These are phyloP conservation scores for Nomada lathburiana DNA, from an alignment of 2,888 invertebrate genomes.

Conservation along the genomic window DNA sequence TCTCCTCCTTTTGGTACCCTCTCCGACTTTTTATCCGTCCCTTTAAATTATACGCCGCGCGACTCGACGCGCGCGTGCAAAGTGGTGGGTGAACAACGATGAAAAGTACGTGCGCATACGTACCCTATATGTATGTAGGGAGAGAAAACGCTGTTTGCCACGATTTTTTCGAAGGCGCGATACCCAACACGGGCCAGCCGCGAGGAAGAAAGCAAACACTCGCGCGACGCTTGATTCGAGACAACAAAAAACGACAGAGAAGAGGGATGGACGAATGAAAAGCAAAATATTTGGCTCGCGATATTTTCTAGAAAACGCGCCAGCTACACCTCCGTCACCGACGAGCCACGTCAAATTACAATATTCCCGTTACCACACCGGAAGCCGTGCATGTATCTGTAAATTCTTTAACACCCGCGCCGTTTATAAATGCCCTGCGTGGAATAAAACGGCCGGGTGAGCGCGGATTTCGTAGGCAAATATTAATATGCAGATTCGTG, in stretches of 20 bases:
- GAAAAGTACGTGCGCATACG: background rate
- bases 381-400: background rate
- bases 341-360: constrained; percentile 46
- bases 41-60: constrained; percentile 12
- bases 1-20: background rate
- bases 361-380: constrained; percentile 49
- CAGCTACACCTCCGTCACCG: background rate
- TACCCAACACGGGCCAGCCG: constrained; percentile 7
- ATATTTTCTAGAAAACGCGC: constrained; percentile 18
- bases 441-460: constrained; percentile 52
- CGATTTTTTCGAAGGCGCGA: constrained; percentile 2
- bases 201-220: background rate
- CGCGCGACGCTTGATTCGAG: constrained; percentile 17
- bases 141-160: background rate
- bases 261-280: background rate
- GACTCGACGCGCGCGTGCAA: constrained; percentile 9
- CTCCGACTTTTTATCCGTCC: background rate
- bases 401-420: constrained; percentile 41
- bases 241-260: constrained; percentile 22
- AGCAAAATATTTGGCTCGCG: constrained; percentile 41
- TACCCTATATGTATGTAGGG: background rate
- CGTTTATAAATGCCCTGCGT: constrained; percentile 31
- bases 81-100: too few species aligned
- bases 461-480: constrained; percentile 48
- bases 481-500: constrained; percentile 56